Evolutionary conservation across 2,797 vertebrate genomes (phyloP).

Genomic region (Rhabdomys pumilio): DNA sequence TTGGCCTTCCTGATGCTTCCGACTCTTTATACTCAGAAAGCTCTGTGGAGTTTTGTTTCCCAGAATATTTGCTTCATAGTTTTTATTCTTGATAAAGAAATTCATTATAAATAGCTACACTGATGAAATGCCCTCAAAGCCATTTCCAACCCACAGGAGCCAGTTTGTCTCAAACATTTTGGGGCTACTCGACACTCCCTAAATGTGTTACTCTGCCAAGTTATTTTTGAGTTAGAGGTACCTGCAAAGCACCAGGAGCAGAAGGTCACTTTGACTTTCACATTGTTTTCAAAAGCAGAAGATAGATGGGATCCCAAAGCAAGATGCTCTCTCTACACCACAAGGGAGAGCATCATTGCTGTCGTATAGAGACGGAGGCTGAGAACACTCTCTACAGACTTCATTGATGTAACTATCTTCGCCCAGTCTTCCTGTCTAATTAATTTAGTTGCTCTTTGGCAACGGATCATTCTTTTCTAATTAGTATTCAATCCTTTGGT

Average conservation of each 20-base stretch:
- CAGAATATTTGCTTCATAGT: neutral
- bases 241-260: neutral
- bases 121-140: neutral
- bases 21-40: neutral
- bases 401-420: neutral
- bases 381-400: neutral
- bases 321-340: neutral
- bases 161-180: neutral
- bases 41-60: neutral
- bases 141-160: neutral
- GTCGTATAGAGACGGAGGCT: neutral
- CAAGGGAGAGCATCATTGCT: neutral
- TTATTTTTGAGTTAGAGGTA: neutral
- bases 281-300: neutral
- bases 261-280: neutral
- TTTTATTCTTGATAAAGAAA: constrained; percentile 11
- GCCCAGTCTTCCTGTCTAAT: neutral
- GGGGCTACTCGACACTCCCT: too few relatives aligned
- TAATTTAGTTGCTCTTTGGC: neutral
- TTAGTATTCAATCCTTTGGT: neutral
- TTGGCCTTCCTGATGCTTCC: neutral
- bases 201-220: neutral
- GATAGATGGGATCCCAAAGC: neutral
- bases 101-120: neutral
- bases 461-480: neutral